Base-by-base conservation (phyloP, 2,888 invertebrate genomes). In the Apamea epomidion region DNA sequence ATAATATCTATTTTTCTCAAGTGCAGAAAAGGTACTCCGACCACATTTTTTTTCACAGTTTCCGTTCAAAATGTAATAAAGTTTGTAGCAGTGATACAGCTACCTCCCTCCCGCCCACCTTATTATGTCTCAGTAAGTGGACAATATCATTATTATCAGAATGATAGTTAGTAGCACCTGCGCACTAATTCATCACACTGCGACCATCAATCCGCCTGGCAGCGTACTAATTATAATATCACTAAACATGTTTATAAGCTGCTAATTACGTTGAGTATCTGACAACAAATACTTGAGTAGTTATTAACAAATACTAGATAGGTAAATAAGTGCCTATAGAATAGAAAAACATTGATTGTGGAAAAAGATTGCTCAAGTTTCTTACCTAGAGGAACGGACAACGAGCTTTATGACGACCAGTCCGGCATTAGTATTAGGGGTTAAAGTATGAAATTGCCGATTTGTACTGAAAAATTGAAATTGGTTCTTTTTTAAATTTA, bases 161-260 rank as follows among this genome's bases (percentile, higher is more conserved):
- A 18, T 54, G 42, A 45, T 68, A 25, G 42, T 0, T 70, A 58
- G 16, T 14, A 21, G 3, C 86, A 77, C 72, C 84, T 82, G 87
- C n/a, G 29, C 25, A 45, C 68, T 74, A 51, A 78, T 84, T 60
- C 74, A 86, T 86, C 18, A 81, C 29, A 42, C 2, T 16, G 42
- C 42, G 29, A 72, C 29, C 83, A 60, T 81, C 45, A 67, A 78
- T 68, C 51, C 1, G 37, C 3, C 60, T 60, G 83, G 62, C 82
- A 76, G 29, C 12, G 7, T 2, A 74, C 60, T 82, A 82, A 86
- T 86, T 78, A 82, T 68, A 16, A 77, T 75, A 84, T 68, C 74
- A 69, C 67, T 45, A 70, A 76, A 45, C 48, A 48, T 86, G 74
- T 77, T 76, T 74, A 62, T 37, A 32, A 72, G 42, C 32, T 45